A percentile compares a stretch with the other conserved stretches of the same genome.
phyloP scores from a whole-genome alignment of 2,113 vertebrate genomes.

The Clarias gariepinus region DNA sequence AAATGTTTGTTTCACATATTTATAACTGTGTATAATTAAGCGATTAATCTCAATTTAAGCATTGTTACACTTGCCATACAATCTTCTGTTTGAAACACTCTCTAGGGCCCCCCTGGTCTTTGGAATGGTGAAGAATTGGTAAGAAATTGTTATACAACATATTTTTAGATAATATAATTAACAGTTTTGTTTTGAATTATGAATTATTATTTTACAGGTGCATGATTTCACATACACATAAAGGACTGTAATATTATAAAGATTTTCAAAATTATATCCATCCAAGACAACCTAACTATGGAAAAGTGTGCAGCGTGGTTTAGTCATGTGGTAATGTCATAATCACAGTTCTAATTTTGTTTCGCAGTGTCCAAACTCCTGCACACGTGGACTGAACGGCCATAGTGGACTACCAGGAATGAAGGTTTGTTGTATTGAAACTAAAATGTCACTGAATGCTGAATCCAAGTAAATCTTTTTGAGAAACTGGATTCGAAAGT shows the following conservation, averaged over 20 bases:
- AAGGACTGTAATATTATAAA: background rate
- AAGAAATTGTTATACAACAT: constrained; percentile 51
- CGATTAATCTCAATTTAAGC: background rate
- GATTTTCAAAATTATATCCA: background rate
- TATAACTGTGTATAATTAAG: background rate
- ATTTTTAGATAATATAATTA: background rate
- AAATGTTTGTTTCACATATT: background rate
- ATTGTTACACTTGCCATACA: constrained; percentile 1
- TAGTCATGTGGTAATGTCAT: constrained; percentile 51
- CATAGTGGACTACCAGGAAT: constrained; percentile 88
- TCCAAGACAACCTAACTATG: background rate
- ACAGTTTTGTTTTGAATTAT: background rate
- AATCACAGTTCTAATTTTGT: constrained; percentile 58
- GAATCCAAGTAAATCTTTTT: background rate
- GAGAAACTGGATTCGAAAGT: background rate
- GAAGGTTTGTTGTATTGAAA: constrained; percentile 78
- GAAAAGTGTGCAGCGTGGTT: background rate
- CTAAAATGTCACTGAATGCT: background rate
- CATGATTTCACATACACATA: background rate
- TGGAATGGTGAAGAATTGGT: constrained; percentile 75
- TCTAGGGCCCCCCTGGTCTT: constrained; percentile 70
- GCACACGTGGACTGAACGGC: constrained; percentile 81
- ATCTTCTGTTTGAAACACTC: constrained; percentile 2
- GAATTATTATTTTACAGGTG: background rate
- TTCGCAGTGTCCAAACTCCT: constrained; percentile 90